These are phyloP conservation scores for Aphyosemion australe DNA, from an alignment of 2,113 vertebrate genomes.

Conservation along the genomic window DNA sequence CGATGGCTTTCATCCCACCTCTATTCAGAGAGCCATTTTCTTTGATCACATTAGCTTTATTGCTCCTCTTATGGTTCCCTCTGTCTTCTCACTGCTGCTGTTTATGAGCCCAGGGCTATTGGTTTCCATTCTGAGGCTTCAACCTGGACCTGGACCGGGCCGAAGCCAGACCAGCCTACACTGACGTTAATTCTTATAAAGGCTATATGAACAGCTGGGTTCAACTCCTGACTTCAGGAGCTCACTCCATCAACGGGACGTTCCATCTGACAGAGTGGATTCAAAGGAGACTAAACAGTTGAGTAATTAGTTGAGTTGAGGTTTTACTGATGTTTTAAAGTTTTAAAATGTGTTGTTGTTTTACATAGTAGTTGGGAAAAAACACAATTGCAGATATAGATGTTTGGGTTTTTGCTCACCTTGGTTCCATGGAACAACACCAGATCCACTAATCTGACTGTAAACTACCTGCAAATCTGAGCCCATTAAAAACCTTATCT, in stretches of 20 bases:
- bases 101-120: conserved; percentile 75
- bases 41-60: conserved; percentile 83
- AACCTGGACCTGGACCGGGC: conserved; percentile 63
- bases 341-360: too few relatives aligned
- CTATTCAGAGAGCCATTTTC: conserved; percentile 77
- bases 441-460: conserved; percentile 18
- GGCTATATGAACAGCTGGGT: conserved; percentile 55
- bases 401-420: not conserved
- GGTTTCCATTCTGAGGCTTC: conserved; percentile 70
- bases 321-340: conserved; percentile 10
- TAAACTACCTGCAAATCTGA: conserved; percentile 9
- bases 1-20: conserved; percentile 75
- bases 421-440: conserved; percentile 22
- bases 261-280: conserved; percentile 31
- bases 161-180: conserved; percentile 33
- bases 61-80: conserved; percentile 76
- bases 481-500: conserved; percentile 25
- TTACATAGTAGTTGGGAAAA: too few relatives aligned
- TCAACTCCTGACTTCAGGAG: conserved; percentile 45
- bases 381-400: too few relatives aligned
- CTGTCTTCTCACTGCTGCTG: conserved; percentile 70
- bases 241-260: conserved; percentile 35
- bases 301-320: conserved; percentile 18
- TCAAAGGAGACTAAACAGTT: conserved; percentile 39
- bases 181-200: conserved; percentile 61